These are phyloP conservation scores for Cremastobaeus sp. DNA, from an alignment of 2,888 invertebrate species.

Conservation along the genomic window DNA sequence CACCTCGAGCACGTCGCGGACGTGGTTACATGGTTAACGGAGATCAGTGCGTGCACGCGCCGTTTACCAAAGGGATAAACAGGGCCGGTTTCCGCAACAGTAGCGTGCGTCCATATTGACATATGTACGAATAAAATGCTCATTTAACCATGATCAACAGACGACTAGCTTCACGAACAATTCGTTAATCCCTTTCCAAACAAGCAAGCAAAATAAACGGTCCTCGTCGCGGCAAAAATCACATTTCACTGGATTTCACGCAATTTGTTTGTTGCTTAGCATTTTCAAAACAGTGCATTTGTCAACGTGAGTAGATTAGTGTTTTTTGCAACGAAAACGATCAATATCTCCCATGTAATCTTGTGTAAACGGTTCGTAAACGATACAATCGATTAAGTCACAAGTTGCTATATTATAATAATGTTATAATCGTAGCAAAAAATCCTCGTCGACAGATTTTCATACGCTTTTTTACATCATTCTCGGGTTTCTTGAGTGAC, in stretches of 20 bases:
- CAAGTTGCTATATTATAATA: too few species aligned
- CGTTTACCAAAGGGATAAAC: slow-evolving; percentile 57
- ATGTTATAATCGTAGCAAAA: too few species aligned
- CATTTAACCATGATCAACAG: slow-evolving; percentile 56
- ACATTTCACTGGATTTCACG: slow-evolving; percentile 8
- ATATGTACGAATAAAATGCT: slow-evolving; percentile 57
- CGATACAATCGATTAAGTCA: too few species aligned
- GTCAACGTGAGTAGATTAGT: too few species aligned
- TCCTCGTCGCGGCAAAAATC: slow-evolving; percentile 15
- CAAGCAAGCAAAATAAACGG: slow-evolving; percentile 33
- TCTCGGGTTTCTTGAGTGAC: too few species aligned
- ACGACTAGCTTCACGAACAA: slow-evolving; percentile 51
- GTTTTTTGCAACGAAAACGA: too few species aligned
- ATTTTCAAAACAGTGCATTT: too few species aligned
- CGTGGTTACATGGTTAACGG: slow-evolving; percentile 63
- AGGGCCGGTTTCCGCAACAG: slow-evolving; percentile 40
- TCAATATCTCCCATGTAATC: too few species aligned
- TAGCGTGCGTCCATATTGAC: slow-evolving; percentile 50
- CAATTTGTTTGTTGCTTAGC: slow-evolving; percentile 20
- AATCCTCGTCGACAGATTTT: too few species aligned
- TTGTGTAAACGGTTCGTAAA: too few species aligned
- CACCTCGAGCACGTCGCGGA: slow-evolving; percentile 54
- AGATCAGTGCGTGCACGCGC: slow-evolving; percentile 67
- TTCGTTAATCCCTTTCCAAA: slow-evolving; percentile 47
- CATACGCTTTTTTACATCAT: too few species aligned